Conservation (phyloP, 2,113 vertebrate species). For the Oncorhynchus kisutch region DNA sequence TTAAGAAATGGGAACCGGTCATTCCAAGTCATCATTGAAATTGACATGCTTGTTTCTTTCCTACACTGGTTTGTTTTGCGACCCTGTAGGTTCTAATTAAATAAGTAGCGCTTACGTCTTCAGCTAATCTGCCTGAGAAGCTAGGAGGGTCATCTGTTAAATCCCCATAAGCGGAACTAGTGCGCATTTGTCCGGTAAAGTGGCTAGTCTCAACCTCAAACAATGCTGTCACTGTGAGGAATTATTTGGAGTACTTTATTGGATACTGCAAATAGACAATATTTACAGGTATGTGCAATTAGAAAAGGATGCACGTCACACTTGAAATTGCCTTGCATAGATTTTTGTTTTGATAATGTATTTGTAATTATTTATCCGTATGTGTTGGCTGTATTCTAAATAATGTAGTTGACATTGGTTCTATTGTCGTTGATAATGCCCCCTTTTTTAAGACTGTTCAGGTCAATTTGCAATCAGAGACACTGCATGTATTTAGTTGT, state of each 20-base stretch:
- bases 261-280: background rate
- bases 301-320: background rate
- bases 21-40: too few relatives aligned
- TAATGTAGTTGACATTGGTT: too few relatives aligned
- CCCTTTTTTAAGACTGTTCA: too few relatives aligned
- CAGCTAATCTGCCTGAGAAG: slow-evolving; percentile 54
- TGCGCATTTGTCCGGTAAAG: background rate
- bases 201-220: slow-evolving; percentile 2
- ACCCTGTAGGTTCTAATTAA: slow-evolving; percentile 48
- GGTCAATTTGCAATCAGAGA: too few relatives aligned
- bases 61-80: slow-evolving; percentile 18
- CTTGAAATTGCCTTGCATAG: background rate
- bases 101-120: slow-evolving; percentile 53
- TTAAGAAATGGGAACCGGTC: background rate
- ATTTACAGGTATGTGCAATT: slow-evolving; percentile 36
- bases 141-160: slow-evolving; percentile 36
- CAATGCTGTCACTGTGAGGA: background rate
- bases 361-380: background rate
- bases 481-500: too few relatives aligned
- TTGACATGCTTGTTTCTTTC: slow-evolving; percentile 10
- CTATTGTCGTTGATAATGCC: too few relatives aligned
- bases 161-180: slow-evolving; percentile 43
- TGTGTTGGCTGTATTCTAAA: too few relatives aligned
- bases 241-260: background rate
- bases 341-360: background rate